These are phyloP conservation scores for Daboia siamensis DNA, from an alignment of 2,113 vertebrate genomes.

Conservation along the genomic window DNA sequence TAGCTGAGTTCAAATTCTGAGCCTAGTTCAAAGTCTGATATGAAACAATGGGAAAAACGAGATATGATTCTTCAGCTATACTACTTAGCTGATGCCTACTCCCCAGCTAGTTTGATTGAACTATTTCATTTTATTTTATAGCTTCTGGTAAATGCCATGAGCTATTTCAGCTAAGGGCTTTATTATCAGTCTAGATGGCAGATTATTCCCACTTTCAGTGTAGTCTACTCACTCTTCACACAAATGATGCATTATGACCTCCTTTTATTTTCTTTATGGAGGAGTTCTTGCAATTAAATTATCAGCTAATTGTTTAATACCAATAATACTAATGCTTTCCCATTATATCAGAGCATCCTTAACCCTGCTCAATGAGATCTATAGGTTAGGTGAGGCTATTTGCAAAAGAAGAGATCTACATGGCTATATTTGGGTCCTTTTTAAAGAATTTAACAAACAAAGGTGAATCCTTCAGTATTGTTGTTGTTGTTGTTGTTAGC, in stretches of 20 bases:
- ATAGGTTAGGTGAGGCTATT: neutral
- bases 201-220: neutral
- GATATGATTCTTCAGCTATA: neutral
- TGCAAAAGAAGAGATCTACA: neutral
- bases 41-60: neutral
- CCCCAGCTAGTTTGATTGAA: neutral
- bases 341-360: neutral
- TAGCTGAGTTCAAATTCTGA: neutral
- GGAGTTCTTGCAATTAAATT: neutral
- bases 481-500: too few relatives aligned
- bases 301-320: neutral
- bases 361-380: neutral
- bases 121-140: neutral
- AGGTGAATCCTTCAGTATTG: neutral
- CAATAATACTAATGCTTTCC: neutral
- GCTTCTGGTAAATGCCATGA: neutral
- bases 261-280: neutral
- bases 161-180: neutral
- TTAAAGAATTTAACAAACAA: neutral
- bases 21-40: neutral
- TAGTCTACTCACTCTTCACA: neutral
- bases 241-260: neutral
- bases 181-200: neutral
- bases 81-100: neutral
- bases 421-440: neutral